Evolutionary conservation across 2,797 vertebrate genomes (phyloP).

Genomic region (Periparus ater): DNA sequence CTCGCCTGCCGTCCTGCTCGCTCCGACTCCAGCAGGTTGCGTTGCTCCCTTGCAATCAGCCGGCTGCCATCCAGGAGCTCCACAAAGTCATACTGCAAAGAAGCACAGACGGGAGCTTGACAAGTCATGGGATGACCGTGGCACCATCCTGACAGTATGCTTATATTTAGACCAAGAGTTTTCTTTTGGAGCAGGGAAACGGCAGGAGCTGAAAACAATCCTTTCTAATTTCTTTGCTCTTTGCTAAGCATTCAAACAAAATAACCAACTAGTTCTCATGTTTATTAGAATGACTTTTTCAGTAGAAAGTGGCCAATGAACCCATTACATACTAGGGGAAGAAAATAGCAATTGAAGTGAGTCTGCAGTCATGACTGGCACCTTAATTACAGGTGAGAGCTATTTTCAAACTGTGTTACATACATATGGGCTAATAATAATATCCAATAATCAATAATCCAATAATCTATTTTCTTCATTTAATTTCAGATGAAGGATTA

Average conservation of each 20-base stretch:
- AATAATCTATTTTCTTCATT: background rate
- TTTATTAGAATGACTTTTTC: background rate
- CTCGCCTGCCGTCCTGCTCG: constrained; percentile 80
- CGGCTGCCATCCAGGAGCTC: constrained; percentile 96
- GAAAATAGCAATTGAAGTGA: background rate
- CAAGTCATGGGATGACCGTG: background rate
- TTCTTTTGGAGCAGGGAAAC: background rate
- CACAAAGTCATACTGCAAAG: constrained; percentile 94
- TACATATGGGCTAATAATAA: background rate
- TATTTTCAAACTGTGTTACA: background rate
- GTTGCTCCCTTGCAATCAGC: constrained; percentile 91
- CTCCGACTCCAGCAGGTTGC: constrained; percentile 81
- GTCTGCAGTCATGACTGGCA: background rate
- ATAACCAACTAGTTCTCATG: background rate
- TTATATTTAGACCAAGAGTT: background rate
- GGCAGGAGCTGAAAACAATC: background rate
- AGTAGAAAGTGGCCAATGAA: background rate
- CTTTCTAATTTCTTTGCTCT: background rate
- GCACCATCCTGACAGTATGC: background rate
- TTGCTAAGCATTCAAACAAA: background rate
- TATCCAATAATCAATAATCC: background rate
- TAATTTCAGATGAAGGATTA: background rate
- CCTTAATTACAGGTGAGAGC: background rate
- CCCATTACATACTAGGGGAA: background rate
- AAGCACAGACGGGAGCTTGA: background rate